Percentiles rank a stretch among this genome's conserved stretches.
These are phyloP conservation scores for Hartigia nigra DNA, from an alignment of 2,888 invertebrate genomes.

Conservation along the genomic window DNA sequence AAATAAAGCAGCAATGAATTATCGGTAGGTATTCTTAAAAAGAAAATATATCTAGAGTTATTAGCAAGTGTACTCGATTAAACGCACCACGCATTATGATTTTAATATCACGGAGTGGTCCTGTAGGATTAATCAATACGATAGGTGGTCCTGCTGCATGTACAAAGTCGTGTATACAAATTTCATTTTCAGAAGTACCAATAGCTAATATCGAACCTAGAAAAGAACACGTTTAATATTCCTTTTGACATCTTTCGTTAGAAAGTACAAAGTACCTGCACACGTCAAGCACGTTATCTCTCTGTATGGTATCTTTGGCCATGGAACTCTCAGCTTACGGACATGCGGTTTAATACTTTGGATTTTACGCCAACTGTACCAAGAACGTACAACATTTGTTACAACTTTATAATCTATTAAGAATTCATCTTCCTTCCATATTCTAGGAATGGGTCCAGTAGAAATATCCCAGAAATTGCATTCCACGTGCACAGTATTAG, in stretches of 20 bases:
- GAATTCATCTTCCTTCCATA: not conserved
- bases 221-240: not conserved
- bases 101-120: not conserved
- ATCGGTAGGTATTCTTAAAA: not conserved
- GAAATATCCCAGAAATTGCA: not conserved
- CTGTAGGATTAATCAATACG: not conserved
- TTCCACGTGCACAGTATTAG: not conserved
- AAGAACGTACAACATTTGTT: not conserved
- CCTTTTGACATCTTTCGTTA: not conserved
- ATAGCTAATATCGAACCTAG: constrained; percentile 45
- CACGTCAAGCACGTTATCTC: not conserved
- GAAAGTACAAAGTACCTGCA: not conserved
- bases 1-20: not conserved
- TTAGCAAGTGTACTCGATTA: not conserved
- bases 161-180: constrained; percentile 42
- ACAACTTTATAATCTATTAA: not conserved
- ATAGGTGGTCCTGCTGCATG: not conserved
- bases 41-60: not conserved
- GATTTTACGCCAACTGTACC: not conserved
- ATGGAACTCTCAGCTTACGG: not conserved
- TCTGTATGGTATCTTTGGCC: not conserved
- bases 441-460: not conserved
- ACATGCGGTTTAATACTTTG: not conserved
- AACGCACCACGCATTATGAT: not conserved
- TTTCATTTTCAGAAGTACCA: constrained; percentile 47